phyloP scores from a whole-genome alignment of 2,113 vertebrate genomes.

The Amblyopsis rosae region DNA sequence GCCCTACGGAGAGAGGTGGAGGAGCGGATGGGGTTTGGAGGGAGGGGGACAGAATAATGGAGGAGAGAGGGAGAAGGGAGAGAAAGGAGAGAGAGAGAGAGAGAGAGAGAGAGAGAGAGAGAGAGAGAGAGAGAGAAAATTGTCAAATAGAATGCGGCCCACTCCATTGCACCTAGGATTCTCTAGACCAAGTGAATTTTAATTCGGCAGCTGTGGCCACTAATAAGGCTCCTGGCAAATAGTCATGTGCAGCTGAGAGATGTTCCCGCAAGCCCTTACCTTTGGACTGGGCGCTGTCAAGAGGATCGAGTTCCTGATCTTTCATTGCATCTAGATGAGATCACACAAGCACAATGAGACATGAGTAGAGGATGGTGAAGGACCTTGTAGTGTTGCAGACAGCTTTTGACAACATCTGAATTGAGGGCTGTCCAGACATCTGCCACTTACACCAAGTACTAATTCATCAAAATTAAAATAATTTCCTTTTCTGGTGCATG shows the following conservation, averaged over 20 bases:
- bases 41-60: slow-evolving; percentile 28
- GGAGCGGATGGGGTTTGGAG: background rate
- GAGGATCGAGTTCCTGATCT: slow-evolving; percentile 59
- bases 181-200: slow-evolving; percentile 52
- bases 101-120: slow-evolving; percentile 44
- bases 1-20: slow-evolving; percentile 32
- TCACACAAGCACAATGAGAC: background rate
- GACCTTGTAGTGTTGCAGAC: background rate
- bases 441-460: slow-evolving; percentile 19
- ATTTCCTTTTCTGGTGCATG: background rate
- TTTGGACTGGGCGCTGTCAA: slow-evolving; percentile 77
- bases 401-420: background rate
- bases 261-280: slow-evolving; percentile 60
- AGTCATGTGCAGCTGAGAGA: slow-evolving; percentile 40
- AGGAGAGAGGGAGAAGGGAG: slow-evolving; percentile 13
- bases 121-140: slow-evolving; percentile 40
- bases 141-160: slow-evolving; percentile 1
- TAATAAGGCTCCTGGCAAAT: slow-evolving; percentile 59
- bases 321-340: slow-evolving; percentile 64
- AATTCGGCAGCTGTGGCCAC: slow-evolving; percentile 65
- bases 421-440: background rate
- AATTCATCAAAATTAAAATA: slow-evolving; percentile 15
- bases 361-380: slow-evolving; percentile 22
- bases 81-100: slow-evolving; percentile 42
- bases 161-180: slow-evolving; percentile 40